Evolutionary conservation across 2,797 vertebrate genomes (phyloP).

Genomic region (Spinus olivaceus): DNA sequence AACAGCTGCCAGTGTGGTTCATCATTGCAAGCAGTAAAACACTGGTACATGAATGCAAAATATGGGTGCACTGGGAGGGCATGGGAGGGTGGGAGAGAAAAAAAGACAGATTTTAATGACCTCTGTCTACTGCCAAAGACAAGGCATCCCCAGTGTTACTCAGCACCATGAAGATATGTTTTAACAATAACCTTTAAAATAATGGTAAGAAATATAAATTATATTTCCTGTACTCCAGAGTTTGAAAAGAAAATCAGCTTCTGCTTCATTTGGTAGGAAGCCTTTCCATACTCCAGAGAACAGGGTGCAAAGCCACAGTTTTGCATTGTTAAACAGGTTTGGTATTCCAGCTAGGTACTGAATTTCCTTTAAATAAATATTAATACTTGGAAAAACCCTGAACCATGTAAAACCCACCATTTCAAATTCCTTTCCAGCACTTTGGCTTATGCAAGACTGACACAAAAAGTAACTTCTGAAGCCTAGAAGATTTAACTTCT

Average conservation of each 20-base stretch:
- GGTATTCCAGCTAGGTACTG: not conserved
- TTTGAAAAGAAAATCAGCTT: not conserved
- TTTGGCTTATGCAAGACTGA: not conserved
- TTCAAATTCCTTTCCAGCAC: not conserved
- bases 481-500: not conserved
- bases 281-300: not conserved
- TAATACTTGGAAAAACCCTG: not conserved
- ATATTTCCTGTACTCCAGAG: not conserved
- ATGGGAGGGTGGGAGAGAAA: not conserved
- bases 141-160: not conserved
- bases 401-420: not conserved
- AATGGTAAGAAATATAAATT: not conserved
- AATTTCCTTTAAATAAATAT: constrained; percentile 16
- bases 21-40: not conserved
- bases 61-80: not conserved
- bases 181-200: not conserved
- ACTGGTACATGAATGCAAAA: not conserved
- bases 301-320: not conserved
- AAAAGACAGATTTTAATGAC: not conserved
- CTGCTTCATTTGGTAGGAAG: not conserved
- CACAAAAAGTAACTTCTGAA: not conserved
- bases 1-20: not conserved
- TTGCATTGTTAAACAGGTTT: not conserved
- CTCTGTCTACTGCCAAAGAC: not conserved
- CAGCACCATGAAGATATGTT: not conserved